Conservation (phyloP, 2,888 invertebrate genomes). For the Cosmorhoe ocellata region DNA sequence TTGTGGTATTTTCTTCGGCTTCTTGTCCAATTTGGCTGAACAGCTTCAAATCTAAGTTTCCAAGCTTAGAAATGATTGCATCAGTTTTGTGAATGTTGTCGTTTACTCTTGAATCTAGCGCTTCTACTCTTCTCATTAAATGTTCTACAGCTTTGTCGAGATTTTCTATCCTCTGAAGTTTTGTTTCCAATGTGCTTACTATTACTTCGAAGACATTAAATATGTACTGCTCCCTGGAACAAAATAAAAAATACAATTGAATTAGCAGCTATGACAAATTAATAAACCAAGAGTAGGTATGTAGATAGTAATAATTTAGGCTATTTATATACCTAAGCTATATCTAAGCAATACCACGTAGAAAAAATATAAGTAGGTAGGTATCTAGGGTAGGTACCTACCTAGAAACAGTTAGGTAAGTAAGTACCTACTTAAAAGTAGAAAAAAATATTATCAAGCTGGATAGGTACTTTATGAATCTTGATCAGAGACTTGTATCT, state of each 20-base stretch:
- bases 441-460: too few species aligned
- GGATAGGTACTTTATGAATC: too few species aligned
- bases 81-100: constrained; percentile 94
- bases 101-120: constrained; percentile 89
- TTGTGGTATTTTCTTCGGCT: constrained; percentile 57
- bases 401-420: too few species aligned
- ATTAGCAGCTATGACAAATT: not conserved
- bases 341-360: too few species aligned
- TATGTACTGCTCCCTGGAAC: constrained; percentile 92
- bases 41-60: constrained; percentile 88
- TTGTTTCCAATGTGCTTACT: constrained; percentile 93
- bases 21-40: constrained; percentile 81
- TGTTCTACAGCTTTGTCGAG: constrained; percentile 94
- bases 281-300: not conserved
- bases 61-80: constrained; percentile 89
- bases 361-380: too few species aligned
- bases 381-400: too few species aligned
- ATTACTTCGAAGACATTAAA: constrained; percentile 95
- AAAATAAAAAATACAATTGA: constrained; percentile 29
- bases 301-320: too few species aligned
- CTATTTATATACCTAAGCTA: too few species aligned
- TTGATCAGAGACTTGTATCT: too few species aligned
- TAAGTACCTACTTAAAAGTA: too few species aligned
- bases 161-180: constrained; percentile 93
- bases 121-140: constrained; percentile 92